Conservation (phyloP, 2,113 vertebrate genomes). For the Drymodes brunneopygia region DNA sequence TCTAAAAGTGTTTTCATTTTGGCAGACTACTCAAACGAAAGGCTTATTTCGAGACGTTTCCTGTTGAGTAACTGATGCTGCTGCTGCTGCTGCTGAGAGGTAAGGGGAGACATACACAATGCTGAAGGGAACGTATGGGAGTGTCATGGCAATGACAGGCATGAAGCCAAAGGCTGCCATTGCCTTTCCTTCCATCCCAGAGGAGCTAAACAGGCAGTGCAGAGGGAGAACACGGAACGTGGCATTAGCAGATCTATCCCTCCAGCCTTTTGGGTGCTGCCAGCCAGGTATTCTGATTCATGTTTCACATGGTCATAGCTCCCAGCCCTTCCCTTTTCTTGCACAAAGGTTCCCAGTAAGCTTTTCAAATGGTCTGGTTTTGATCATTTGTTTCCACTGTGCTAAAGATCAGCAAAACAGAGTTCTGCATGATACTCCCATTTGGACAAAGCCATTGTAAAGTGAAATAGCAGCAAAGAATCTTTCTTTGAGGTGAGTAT, state of each 20-base stretch:
- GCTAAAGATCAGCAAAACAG: background rate
- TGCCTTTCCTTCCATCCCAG: background rate
- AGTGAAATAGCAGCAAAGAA: background rate
- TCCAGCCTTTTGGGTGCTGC: background rate
- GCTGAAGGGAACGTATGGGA: conserved; percentile 1
- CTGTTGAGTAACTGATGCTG: conserved; percentile 33
- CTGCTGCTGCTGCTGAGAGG: conserved; percentile 39
- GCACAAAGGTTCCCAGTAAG: background rate
- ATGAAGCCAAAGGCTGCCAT: background rate
- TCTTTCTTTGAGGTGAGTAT: background rate
- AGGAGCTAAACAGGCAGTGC: background rate
- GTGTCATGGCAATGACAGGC: conserved; percentile 27
- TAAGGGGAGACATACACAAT: background rate
- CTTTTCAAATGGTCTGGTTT: background rate
- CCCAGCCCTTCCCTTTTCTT: background rate
- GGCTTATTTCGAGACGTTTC: conserved; percentile 49
- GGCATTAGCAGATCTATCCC: background rate
- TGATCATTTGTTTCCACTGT: background rate
- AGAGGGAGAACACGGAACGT: background rate
- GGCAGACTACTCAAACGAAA: conserved; percentile 39
- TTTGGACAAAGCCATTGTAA: background rate
- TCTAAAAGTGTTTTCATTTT: conserved; percentile 55
- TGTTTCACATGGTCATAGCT: background rate
- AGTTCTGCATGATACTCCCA: background rate
- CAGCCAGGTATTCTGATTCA: background rate